phyloP scores from a whole-genome alignment of 2,888 invertebrate genomes.

The Thecocarcelia acutangulata region DNA sequence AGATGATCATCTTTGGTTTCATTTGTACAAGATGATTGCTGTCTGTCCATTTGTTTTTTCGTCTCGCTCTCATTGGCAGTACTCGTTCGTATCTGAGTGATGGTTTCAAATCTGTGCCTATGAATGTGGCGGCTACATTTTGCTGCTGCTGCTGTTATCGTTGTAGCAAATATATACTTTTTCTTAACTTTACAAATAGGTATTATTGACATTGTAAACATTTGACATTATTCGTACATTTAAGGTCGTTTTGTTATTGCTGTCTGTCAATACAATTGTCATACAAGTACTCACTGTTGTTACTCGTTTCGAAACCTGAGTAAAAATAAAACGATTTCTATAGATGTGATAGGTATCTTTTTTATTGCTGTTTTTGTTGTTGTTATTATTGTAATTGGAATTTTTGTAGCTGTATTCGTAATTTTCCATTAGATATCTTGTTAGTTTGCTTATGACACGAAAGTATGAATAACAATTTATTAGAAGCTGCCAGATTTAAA shows the following conservation, averaged over 20 bases:
- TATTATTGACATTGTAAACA: slow-evolving; percentile 67
- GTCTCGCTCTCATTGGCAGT: slow-evolving; percentile 31
- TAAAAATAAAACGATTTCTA: slow-evolving; percentile 17
- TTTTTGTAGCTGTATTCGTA: neutral
- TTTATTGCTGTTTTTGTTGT: slow-evolving; percentile 16
- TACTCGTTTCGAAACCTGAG: slow-evolving; percentile 25
- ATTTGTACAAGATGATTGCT: slow-evolving; percentile 34
- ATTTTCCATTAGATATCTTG: slow-evolving; percentile 17
- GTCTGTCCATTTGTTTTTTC: neutral
- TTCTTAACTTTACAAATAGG: slow-evolving; percentile 35
- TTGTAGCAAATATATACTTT: slow-evolving; percentile 31
- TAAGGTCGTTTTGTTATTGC: slow-evolving; percentile 67
- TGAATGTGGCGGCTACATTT: slow-evolving; percentile 11
- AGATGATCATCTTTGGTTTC: slow-evolving; percentile 38
- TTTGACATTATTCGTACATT: slow-evolving; percentile 69
- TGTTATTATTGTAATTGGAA: neutral
- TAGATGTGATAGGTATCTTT: slow-evolving; percentile 27
- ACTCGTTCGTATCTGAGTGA: too few species aligned
- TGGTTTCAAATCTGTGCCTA: too few species aligned
- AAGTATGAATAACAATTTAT: neutral
- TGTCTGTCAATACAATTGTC: slow-evolving; percentile 51
- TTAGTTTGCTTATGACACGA: slow-evolving; percentile 10
- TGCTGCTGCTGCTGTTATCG: slow-evolving; percentile 2
- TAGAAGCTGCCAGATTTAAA: neutral
- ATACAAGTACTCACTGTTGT: slow-evolving; percentile 21